These are phyloP conservation scores for Ichneumoninae sp. DNA, from an alignment of 2,888 invertebrate species.

Conservation along the genomic window DNA sequence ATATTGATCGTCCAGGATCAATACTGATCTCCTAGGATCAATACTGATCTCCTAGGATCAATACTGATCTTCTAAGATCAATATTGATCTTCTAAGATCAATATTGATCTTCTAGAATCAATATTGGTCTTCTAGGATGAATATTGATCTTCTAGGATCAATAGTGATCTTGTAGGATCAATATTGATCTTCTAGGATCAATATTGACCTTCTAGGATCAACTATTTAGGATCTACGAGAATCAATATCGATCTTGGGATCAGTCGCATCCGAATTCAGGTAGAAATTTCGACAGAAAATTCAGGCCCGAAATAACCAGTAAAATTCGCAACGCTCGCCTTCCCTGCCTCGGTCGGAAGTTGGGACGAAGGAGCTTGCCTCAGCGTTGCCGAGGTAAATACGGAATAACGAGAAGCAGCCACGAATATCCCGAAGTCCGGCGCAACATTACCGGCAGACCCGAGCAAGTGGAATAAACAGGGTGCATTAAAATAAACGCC, in stretches of 20 bases:
- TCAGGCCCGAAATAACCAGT: background rate
- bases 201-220: no score
- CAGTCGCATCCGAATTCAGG: background rate
- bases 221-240: background rate
- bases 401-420: slow-evolving; percentile 6
- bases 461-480: slow-evolving; percentile 12
- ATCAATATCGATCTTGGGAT: background rate
- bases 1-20: background rate
- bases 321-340: background rate
- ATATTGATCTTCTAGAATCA: no score
- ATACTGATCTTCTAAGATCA: no score
- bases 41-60: no score
- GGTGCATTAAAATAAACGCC: slow-evolving; percentile 27
- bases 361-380: background rate
- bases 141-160: no score
- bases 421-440: slow-evolving; percentile 12
- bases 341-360: background rate
- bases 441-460: background rate
- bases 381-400: background rate
- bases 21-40: no score
- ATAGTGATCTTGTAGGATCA: no score
- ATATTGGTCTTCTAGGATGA: no score
- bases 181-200: no score
- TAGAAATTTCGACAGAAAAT: background rate
- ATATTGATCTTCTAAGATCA: no score